These are phyloP conservation scores for Rhynchotus rufescens DNA, from an alignment of 2,797 vertebrate genomes.

Conservation along the genomic window DNA sequence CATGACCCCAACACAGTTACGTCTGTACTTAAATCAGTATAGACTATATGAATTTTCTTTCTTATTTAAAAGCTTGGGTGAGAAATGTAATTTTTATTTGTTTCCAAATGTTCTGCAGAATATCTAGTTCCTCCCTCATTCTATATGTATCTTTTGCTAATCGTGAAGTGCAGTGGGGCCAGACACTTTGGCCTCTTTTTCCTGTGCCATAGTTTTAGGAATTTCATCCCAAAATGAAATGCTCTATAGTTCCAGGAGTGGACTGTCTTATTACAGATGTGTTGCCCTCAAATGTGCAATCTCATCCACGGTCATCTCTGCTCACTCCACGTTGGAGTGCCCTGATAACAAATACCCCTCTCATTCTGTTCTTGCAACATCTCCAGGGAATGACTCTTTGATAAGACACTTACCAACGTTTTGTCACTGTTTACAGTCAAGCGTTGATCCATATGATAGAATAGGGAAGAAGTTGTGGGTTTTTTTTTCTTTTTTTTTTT, in stretches of 20 bases:
- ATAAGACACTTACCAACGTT: neutral
- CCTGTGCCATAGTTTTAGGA: neutral
- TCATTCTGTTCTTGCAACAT: neutral
- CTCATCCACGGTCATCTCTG: neutral
- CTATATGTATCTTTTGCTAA: neutral
- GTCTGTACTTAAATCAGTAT: neutral
- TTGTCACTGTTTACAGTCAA: neutral
- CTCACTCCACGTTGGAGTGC: neutral
- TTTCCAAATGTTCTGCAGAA: constrained; percentile 28
- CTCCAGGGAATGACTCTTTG: neutral
- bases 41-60: neutral
- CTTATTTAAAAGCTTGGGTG: neutral
- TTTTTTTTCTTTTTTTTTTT: too few species aligned
- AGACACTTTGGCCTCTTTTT: constrained; percentile 5
- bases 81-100: neutral
- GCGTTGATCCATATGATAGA: neutral
- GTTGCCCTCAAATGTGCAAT: neutral
- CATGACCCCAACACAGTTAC: neutral
- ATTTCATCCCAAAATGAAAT: neutral
- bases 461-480: neutral
- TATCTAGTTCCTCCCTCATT: neutral
- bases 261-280: neutral
- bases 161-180: neutral
- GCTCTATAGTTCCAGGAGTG: neutral
- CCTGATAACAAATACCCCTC: neutral